These are phyloP conservation scores for Syngnathus acus DNA, from an alignment of 2,797 vertebrate species.

Conservation along the genomic window DNA sequence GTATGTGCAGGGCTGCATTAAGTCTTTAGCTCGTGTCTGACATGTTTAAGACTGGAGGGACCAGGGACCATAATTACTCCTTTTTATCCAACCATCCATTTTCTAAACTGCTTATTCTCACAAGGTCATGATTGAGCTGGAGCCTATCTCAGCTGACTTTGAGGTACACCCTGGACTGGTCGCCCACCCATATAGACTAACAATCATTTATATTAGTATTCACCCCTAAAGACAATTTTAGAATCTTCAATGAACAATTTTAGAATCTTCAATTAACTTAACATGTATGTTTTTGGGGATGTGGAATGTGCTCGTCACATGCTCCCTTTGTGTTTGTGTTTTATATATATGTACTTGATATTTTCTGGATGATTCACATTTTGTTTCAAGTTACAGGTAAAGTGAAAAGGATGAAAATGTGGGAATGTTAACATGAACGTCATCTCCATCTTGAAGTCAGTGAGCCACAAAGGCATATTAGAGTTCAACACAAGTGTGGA, in stretches of 20 bases:
- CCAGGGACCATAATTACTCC: neutral
- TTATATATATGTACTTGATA: too few species aligned
- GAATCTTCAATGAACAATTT: too few species aligned
- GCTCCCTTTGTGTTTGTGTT: too few species aligned
- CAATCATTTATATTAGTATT: too few species aligned
- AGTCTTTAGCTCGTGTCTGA: constrained; percentile 1
- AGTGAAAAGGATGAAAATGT: neutral
- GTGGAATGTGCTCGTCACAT: too few species aligned
- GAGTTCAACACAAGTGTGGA: constrained; percentile 1
- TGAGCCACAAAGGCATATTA: neutral
- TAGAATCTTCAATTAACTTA: too few species aligned
- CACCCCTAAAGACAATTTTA: too few species aligned
- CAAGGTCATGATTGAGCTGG: neutral
- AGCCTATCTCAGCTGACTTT: neutral
- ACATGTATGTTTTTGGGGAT: too few species aligned
- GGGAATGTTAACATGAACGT: neutral
- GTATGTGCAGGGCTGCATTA: neutral
- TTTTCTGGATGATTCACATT: too few species aligned
- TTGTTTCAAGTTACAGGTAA: neutral
- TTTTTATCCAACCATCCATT: neutral
- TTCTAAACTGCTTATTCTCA: neutral
- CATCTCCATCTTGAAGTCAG: constrained; percentile 4
- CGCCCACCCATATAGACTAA: too few species aligned
- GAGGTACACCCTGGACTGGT: neutral
- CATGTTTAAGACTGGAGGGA: neutral